phyloP scores from a whole-genome alignment of 2,797 vertebrate genomes.

The Moxostoma hubbsi region DNA sequence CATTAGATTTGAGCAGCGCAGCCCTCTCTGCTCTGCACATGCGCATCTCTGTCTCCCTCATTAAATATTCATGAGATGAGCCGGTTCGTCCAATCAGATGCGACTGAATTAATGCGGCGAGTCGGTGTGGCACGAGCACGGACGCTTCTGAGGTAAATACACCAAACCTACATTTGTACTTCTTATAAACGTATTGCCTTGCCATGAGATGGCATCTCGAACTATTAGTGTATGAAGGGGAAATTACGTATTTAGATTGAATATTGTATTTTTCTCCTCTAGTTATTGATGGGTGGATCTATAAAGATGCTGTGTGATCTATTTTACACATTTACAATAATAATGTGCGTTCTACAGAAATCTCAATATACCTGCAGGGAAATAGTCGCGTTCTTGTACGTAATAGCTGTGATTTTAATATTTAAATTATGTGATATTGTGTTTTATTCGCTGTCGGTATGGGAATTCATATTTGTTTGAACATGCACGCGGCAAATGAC shows the following conservation, averaged over 20 bases:
- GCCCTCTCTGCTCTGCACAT: neutral
- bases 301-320: neutral
- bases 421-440: neutral
- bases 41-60: slow-evolving; percentile 25
- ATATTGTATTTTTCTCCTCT: neutral
- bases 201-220: neutral
- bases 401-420: neutral
- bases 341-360: neutral
- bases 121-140: slow-evolving; percentile 57
- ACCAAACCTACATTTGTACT: neutral
- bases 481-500: too few relatives aligned
- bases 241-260: neutral
- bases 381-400: too few relatives aligned
- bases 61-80: slow-evolving; percentile 54
- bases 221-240: neutral
- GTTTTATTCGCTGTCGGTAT: neutral
- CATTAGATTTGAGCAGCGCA: neutral
- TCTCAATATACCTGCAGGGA: neutral
- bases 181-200: neutral
- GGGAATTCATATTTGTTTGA: slow-evolving; percentile 9
- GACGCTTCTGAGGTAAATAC: slow-evolving; percentile 62
- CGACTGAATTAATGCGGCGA: slow-evolving; percentile 65
- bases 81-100: slow-evolving; percentile 25
- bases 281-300: neutral
- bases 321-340: neutral